Evolutionary conservation across 2,888 invertebrate genomes (phyloP).

Genomic region (Philopedon plagiatum): DNA sequence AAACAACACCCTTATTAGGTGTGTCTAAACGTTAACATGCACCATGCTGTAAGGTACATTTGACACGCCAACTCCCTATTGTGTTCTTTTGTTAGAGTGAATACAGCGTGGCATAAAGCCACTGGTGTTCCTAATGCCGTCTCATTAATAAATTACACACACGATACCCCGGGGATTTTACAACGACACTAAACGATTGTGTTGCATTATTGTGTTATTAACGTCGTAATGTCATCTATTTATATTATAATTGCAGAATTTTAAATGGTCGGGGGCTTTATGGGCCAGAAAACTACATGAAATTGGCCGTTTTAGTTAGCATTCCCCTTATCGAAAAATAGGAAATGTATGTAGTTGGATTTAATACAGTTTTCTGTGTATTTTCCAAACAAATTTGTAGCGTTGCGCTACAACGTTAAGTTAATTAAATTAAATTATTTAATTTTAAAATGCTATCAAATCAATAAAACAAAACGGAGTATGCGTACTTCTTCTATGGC

Average conservation of each 20-base stretch:
- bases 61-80: constrained; percentile 27
- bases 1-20: constrained; percentile 26
- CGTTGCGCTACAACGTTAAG: no score
- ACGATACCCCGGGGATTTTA: constrained; percentile 64
- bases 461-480: no score
- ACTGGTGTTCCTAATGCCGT: constrained; percentile 26
- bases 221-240: constrained; percentile 69
- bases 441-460: no score
- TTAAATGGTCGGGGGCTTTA: constrained; percentile 65
- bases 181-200: constrained; percentile 68
- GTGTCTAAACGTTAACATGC: constrained; percentile 30
- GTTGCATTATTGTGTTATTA: constrained; percentile 70
- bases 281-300: constrained; percentile 64
- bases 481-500: no score
- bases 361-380: no score
- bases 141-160: constrained; percentile 69
- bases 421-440: no score
- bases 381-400: no score
- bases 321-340: no score
- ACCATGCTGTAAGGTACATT: constrained; percentile 23
- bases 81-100: constrained; percentile 27
- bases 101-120: constrained; percentile 22
- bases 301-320: constrained; percentile 1
- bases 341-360: no score
- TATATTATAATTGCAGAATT: constrained; percentile 71